Conservation (phyloP, 2,113 vertebrate species). For the Pelmatolapia mariae region DNA sequence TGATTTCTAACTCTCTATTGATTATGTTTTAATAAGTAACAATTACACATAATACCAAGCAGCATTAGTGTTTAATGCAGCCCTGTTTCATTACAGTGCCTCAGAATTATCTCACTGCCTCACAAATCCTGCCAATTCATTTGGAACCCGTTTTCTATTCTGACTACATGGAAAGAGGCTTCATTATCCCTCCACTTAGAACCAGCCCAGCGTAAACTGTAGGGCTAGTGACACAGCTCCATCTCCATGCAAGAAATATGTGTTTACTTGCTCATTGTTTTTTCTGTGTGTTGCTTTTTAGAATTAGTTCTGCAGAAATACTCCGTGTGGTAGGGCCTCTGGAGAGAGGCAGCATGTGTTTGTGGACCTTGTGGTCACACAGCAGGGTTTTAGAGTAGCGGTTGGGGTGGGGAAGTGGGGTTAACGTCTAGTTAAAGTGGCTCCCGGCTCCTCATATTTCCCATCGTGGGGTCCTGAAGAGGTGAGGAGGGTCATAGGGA, state of each 20-base stretch:
- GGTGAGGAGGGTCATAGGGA: conserved; percentile 69
- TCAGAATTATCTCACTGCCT: conserved; percentile 43
- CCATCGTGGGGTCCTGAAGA: conserved; percentile 59
- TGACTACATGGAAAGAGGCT: conserved; percentile 34
- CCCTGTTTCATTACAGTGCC: conserved; percentile 34
- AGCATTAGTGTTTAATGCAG: conserved; percentile 23
- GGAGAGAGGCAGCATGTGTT: conserved; percentile 58
- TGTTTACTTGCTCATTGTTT: conserved; percentile 29
- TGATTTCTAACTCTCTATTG: conserved; percentile 31
- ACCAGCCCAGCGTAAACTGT: conserved; percentile 30
- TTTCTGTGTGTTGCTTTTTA: conserved; percentile 8
- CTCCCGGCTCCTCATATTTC: conserved; percentile 62
- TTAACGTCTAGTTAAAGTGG: conserved; percentile 23
- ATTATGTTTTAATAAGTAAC: conserved; percentile 16
- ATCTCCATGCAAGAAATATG: not conserved
- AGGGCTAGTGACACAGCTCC: conserved; percentile 4
- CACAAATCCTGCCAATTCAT: conserved; percentile 58
- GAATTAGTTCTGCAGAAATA: conserved; percentile 36
- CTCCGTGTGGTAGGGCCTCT: conserved; percentile 51
- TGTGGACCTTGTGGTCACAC: conserved; percentile 63
- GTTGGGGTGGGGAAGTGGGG: not conserved
- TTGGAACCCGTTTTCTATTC: conserved; percentile 47
- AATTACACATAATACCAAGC: conserved; percentile 24
- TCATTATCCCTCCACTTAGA: not conserved
- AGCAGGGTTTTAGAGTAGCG: conserved; percentile 33